A percentile compares a stretch with the other conserved stretches of the same genome.
phyloP scores from a whole-genome alignment of 2,113 vertebrate genomes.

The Craseonycteris thonglongyai region DNA sequence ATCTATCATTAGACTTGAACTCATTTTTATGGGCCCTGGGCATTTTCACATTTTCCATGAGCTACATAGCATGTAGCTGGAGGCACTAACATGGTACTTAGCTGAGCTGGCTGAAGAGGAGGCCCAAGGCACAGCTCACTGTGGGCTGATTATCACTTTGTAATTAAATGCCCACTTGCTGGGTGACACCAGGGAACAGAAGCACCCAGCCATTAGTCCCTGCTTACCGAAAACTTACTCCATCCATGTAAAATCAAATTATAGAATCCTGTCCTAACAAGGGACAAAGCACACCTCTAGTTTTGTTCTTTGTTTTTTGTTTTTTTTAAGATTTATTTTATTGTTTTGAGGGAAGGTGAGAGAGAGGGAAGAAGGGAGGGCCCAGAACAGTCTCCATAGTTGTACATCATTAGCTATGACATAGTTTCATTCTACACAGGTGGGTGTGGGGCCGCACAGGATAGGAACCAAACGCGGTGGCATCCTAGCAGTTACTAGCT shows the following conservation, averaged over 20 bases:
- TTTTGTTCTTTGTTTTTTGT: no score
- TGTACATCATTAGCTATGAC: no score
- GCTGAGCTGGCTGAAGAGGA: background rate
- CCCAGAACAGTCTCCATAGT: no score
- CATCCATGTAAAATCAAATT: background rate
- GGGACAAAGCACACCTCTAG: conserved; percentile 28
- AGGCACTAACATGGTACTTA: background rate
- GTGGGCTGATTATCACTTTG: background rate
- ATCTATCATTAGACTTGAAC: background rate
- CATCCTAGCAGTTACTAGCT: no score
- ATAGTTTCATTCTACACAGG: no score
- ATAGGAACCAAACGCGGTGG: no score
- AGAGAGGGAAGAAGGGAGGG: no score
- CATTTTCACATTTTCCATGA: background rate
- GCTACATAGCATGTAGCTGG: background rate
- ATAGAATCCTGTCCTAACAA: conserved; percentile 5
- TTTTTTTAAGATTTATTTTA: no score
- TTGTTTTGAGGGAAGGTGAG: no score
- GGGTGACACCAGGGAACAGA: background rate
- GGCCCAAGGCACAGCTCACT: background rate
- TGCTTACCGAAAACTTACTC: background rate
- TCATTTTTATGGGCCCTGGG: background rate
- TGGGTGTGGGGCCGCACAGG: no score
- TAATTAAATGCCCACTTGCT: background rate
- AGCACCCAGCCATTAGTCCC: background rate